phyloP scores from a whole-genome alignment of 2,113 vertebrate species.

The Machaerirhynchus nigripectus region DNA sequence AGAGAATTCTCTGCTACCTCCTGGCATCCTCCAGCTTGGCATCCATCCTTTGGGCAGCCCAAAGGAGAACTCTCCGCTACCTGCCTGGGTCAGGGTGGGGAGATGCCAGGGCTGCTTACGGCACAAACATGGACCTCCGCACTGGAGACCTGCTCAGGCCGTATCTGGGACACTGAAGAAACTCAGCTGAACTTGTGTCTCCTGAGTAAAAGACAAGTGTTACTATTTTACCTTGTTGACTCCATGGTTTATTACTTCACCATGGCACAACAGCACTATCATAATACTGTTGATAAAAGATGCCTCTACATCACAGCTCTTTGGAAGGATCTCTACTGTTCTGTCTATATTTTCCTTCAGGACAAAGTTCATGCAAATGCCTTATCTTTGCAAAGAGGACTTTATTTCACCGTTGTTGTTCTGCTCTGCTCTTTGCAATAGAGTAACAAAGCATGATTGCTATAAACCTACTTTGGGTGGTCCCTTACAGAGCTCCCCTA shows the following conservation, averaged over 20 bases:
- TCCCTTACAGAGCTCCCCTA: neutral
- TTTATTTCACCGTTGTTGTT: neutral
- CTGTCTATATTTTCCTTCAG: neutral
- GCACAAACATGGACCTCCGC: neutral
- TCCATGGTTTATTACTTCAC: neutral
- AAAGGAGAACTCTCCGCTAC: neutral
- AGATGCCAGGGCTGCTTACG: neutral
- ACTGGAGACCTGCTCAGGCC: neutral
- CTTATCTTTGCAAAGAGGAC: neutral
- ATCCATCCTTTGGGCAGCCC: too few relatives aligned
- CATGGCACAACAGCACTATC: neutral
- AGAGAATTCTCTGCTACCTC: rapidly evolving
- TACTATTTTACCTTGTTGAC: neutral
- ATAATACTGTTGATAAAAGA: neutral
- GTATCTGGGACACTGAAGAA: neutral
- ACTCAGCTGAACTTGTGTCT: neutral
- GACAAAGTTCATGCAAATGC: neutral
- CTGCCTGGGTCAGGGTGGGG: neutral
- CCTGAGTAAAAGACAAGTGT: neutral
- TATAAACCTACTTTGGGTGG: neutral
- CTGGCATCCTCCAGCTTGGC: too few relatives aligned
- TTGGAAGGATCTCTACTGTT: neutral
- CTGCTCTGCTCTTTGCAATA: neutral
- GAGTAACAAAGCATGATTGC: neutral
- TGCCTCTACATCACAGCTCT: neutral